Conservation (phyloP, 2,888 invertebrate species). For the Tetropium fuscum region DNA sequence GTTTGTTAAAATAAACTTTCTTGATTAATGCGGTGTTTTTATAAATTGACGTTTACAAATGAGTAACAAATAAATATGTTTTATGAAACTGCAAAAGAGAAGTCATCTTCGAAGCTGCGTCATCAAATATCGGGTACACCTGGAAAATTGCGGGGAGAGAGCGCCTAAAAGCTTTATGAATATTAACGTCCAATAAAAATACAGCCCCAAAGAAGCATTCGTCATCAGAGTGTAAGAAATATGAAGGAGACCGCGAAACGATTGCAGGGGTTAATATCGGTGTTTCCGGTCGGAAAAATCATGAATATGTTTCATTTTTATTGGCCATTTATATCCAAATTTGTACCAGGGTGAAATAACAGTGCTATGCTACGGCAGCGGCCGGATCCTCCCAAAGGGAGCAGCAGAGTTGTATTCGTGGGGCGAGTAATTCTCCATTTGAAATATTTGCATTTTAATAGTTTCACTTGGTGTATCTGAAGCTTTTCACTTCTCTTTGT, state of each 20-base stretch:
- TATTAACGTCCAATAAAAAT: constrained; percentile 55
- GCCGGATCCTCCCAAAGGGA: constrained; percentile 48
- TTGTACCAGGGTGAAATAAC: constrained; percentile 60
- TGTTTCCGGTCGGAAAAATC: constrained; percentile 65
- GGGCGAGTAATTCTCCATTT: constrained; percentile 54
- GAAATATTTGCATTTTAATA: constrained; percentile 67
- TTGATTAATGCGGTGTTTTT: no score
- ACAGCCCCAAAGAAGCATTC: constrained; percentile 51
- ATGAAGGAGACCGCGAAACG: constrained; percentile 47
- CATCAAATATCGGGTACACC: background rate
- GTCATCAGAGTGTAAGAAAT: constrained; percentile 59
- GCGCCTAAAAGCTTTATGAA: constrained; percentile 50
- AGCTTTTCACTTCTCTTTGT: constrained; percentile 61
- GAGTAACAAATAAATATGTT: no score
- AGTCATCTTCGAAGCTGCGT: no score
- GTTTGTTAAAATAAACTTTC: no score
- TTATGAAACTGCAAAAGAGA: no score
- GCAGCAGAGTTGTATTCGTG: constrained; percentile 55
- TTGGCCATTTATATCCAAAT: constrained; percentile 66
- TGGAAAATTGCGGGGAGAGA: constrained; percentile 11
- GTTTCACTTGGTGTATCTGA: constrained; percentile 60
- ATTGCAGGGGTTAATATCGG: constrained; percentile 60
- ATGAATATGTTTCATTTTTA: constrained; percentile 68
- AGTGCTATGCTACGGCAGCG: constrained; percentile 37
- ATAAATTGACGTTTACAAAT: no score